Conservation (phyloP, 2,888 invertebrate genomes). For the Malacosoma neustria region DNA sequence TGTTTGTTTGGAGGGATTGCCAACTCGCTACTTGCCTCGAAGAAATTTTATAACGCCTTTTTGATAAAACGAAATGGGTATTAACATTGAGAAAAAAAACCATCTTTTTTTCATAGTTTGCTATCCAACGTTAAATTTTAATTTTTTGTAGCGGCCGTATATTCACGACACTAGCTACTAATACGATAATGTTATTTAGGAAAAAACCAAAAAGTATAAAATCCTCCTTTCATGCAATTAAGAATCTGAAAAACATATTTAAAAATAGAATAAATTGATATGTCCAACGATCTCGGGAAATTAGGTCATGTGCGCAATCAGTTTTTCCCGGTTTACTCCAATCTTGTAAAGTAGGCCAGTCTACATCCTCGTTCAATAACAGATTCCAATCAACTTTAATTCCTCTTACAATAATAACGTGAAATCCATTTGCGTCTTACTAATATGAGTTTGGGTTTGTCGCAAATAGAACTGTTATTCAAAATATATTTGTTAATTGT, state of each 20-base stretch:
- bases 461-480: not conserved
- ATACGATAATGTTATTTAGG: no score
- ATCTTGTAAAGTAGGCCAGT: not conserved
- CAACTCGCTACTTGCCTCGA: not conserved
- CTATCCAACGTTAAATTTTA: no score
- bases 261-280: not conserved
- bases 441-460: not conserved
- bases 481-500: no score
- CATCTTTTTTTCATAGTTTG: no score
- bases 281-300: not conserved
- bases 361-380: not conserved
- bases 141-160: no score
- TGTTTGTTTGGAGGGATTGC: not conserved
- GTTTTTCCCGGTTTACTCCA: not conserved
- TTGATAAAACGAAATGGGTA: no score
- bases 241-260: not conserved
- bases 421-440: not conserved
- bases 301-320: not conserved
- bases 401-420: not conserved
- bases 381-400: not conserved
- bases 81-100: no score
- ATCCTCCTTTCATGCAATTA: no score
- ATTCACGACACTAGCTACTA: no score
- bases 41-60: not conserved
- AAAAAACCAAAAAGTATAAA: no score